A percentile compares a stretch with the other conserved stretches of the same genome.
These are phyloP conservation scores for Gymnoscelis rufifasciata DNA, from an alignment of 2,888 invertebrate genomes.

Conservation along the genomic window DNA sequence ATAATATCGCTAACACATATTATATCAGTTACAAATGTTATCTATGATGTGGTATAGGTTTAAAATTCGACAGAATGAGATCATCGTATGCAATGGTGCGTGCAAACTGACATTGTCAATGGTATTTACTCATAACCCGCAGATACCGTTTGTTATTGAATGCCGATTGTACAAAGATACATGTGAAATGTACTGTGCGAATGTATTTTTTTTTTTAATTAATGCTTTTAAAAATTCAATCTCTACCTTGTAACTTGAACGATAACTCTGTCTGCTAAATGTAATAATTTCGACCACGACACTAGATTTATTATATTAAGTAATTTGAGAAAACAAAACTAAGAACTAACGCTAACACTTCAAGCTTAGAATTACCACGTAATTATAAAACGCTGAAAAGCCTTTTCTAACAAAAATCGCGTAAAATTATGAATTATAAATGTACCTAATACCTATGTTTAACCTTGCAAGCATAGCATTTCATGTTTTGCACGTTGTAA, in stretches of 20 bases:
- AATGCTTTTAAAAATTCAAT: too few species aligned
- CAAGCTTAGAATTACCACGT: too few species aligned
- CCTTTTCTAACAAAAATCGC: too few species aligned
- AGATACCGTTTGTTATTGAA: conserved; percentile 41
- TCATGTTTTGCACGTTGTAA: not conserved
- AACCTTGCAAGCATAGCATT: not conserved
- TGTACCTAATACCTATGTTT: not conserved
- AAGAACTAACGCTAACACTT: too few species aligned
- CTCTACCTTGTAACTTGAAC: too few species aligned
- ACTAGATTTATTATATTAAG: too few species aligned
- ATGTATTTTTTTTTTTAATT: too few species aligned
- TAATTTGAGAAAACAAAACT: too few species aligned
- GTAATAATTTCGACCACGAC: too few species aligned
- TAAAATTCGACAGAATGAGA: conserved; percentile 42
- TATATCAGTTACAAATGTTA: not conserved
- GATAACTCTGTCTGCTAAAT: too few species aligned
- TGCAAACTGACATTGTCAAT: conserved; percentile 56
- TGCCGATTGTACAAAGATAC: not conserved
- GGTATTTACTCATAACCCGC: conserved; percentile 39
- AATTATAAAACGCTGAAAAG: too few species aligned
- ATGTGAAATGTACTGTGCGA: not conserved
- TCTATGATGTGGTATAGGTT: not conserved
- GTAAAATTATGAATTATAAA: too few species aligned
- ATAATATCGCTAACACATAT: not conserved
- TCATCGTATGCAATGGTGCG: conserved; percentile 46